Base-by-base conservation (phyloP, 1,140 invertebrate genomes). In the Pogonomyrmex barbatus region DNA sequence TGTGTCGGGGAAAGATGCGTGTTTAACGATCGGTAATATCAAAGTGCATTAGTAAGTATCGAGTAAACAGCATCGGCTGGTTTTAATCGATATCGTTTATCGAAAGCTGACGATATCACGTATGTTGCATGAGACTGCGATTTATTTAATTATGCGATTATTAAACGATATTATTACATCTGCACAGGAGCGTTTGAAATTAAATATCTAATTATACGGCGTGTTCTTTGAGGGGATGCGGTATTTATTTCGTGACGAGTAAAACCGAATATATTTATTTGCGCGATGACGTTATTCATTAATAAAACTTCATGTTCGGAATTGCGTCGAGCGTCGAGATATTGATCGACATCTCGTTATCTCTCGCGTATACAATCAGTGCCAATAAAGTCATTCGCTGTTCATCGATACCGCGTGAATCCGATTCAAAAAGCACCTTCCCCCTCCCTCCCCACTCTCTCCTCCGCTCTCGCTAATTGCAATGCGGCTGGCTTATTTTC, bases 401-500 rank as follows among this genome's bases (percentile, higher is more conserved):
- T 82, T 33, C 42, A 45, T n/a, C 33, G 24, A 83, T 60, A 70
- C 4, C 14, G 8, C 33, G 12, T 36, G 3, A 83, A 83, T 83
- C 42, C 17, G 42, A 62, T 47, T 71, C 3, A 2, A 17, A 0
- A 24, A 24, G 24, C 24, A 24, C 24, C 24, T 0, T 24, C 24
- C 24, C 24, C 24, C n/a, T n/a, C n/a, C 24, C 24, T 8, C 33
- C 10, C 0, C 33, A 14, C 33, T 71, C 24, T 9, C 6, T 6
- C 54, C 42, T 54, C 47, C 60, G 30, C 8, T 82, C 58, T 82
- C 58, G 14, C 47, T 89, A 89, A 88, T 89, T 89, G 65, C 63
- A 56, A 65, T 2, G 52, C 4, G 24, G 3, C 30, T 45, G 54
- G 87, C 70, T 86, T 89, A 89, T 87, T 89, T 87, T 89, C 60